These are phyloP conservation scores for Macroteleia sp. DNA, from an alignment of 2,888 invertebrate genomes.

Conservation along the genomic window DNA sequence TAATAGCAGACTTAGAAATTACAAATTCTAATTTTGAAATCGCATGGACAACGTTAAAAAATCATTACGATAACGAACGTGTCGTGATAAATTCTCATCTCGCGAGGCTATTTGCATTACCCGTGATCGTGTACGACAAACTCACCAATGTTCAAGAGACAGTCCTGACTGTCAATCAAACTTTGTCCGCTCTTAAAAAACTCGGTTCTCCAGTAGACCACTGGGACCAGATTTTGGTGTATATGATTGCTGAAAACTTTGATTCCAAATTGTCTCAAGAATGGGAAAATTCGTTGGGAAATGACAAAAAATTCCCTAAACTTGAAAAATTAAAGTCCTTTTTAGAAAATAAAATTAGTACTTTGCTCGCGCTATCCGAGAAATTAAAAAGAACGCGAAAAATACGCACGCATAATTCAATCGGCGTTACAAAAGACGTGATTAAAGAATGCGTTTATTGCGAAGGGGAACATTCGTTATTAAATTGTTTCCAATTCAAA, in stretches of 20 bases:
- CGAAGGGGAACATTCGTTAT: neutral
- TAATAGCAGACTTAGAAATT: too few species aligned
- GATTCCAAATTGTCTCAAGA: neutral
- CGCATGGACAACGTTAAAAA: too few species aligned
- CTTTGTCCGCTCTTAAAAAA: neutral
- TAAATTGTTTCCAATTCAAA: neutral
- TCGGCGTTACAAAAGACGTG: neutral
- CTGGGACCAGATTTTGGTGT: constrained; percentile 6
- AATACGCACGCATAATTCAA: neutral
- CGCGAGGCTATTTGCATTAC: too few species aligned
- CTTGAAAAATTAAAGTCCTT: neutral
- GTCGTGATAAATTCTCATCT: too few species aligned
- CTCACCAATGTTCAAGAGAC: neutral
- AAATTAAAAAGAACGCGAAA: neutral
- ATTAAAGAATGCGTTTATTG: neutral
- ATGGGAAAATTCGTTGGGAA: neutral
- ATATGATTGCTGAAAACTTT: neutral
- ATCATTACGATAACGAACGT: too few species aligned
- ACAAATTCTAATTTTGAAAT: too few species aligned
- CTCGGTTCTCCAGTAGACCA: neutral
- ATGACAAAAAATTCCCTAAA: neutral
- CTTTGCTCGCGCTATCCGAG: neutral
- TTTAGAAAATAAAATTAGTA: constrained; percentile 6
- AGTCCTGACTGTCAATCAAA: neutral
- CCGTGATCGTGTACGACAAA: too few species aligned